Evolutionary conservation across 2,797 vertebrate species (phyloP), one percentile per base, ranked within the genome.

Genomic region (Acanthopagrus latus): DNA sequence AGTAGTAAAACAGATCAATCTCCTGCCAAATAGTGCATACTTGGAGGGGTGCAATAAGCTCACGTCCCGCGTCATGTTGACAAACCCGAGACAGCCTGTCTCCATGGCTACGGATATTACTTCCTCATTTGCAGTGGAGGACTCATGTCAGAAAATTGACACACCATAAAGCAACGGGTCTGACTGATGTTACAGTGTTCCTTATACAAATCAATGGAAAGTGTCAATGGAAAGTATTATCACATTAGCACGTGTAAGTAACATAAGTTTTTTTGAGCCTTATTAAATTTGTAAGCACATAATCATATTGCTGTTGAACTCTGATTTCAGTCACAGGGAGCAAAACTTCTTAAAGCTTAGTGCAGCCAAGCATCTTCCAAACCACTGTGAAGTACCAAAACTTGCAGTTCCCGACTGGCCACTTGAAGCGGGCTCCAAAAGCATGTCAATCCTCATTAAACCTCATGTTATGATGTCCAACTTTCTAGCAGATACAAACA

Each of bases 21-120:
- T 71, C 64, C 54, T 85, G 78, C 55, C 80, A 86, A 78, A 76
- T 50, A 74, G 63, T 76, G 20, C 54, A 63, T 47, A 50, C 67
- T 80, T 70, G 59, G 67, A 69, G 23, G 64, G 79, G 50, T 78
- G 60, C 63, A 76, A 38, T 65, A 65, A 78, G 63, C 69, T 80
- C 66, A 47, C 68, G 64, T 74, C 48, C 71, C 62, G 62, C 21
- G 25, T 64, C 75, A 67, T 76, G 80, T 86, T 81, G 86, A 84
- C 65, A 67, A 54, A 59, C 71, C 71, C 6, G 5, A 46, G 63
- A 83, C 78, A 76, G 72, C 58, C 70, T 57, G 76, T 88, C 25
- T 70, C 83, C 78, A 85, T 88, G 81, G 73, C 69, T 58, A 71
- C 86, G 81, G 79, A 80, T 69, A 84, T 73, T 71, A 82, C 52